These are phyloP conservation scores for Pantala flavescens DNA, from an alignment of 1,140 invertebrate genomes.

Conservation along the genomic window DNA sequence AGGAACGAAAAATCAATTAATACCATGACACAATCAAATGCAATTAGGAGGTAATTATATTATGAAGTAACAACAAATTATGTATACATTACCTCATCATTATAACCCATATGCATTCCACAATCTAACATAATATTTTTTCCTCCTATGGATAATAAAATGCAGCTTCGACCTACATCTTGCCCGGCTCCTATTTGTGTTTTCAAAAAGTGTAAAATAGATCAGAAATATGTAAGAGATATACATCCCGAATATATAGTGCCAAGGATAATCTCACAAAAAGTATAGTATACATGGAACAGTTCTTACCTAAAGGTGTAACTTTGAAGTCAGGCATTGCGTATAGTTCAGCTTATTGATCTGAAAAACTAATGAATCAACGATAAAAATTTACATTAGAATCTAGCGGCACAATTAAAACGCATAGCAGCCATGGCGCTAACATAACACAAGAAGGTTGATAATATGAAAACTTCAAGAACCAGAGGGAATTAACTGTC, in stretches of 20 bases:
- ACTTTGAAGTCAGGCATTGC: conserved; percentile 85
- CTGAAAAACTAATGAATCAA: too few species aligned
- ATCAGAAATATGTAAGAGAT: background rate
- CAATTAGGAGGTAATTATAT: background rate
- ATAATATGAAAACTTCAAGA: too few species aligned
- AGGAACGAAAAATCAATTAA: conserved; percentile 25
- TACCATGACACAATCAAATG: conserved; percentile 16
- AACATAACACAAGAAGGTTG: too few species aligned
- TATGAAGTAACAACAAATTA: too few species aligned
- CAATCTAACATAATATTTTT: conserved; percentile 99
- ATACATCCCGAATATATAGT: conserved; percentile 13
- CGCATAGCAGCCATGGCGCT: too few species aligned
- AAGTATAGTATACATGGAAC: background rate
- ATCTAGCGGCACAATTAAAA: too few species aligned
- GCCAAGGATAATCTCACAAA: background rate
- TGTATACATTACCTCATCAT: conserved; percentile 62
- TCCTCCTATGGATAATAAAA: conserved; percentile 89
- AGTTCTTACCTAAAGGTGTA: conserved; percentile 58
- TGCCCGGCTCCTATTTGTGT: conserved; percentile 61
- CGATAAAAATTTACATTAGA: too few species aligned
- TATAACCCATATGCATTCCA: conserved; percentile 99
- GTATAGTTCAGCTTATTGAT: background rate
- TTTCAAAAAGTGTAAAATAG: conserved; percentile 1
- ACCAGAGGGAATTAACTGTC: too few species aligned
- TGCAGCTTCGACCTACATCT: conserved; percentile 97